Evolutionary conservation across 2,888 invertebrate species (phyloP).

Genomic region (Microctonus brassicae): DNA sequence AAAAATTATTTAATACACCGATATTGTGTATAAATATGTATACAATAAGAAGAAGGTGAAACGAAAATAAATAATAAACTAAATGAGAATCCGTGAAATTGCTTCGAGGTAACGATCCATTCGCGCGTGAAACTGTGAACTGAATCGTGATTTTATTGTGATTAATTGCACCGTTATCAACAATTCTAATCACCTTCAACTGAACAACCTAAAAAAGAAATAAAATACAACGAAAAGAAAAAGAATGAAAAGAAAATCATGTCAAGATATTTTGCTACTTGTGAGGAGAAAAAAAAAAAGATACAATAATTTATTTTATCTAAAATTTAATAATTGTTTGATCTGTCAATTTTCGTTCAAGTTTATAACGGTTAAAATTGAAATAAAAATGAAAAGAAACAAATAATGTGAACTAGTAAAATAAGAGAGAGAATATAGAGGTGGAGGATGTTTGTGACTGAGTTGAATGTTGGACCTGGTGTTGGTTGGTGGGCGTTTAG

Average conservation of each 20-base stretch:
- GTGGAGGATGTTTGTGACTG: neutral
- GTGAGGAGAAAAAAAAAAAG: too few relatives aligned
- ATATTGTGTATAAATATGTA: neutral
- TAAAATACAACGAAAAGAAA: neutral
- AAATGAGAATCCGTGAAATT: conserved; percentile 30
- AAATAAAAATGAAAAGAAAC: too few relatives aligned
- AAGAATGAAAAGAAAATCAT: neutral
- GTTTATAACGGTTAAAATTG: too few relatives aligned
- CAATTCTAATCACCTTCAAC: conserved; percentile 7
- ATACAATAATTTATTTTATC: too few relatives aligned
- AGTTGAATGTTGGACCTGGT: neutral
- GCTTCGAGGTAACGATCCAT: conserved; percentile 22
- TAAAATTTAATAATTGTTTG: neutral
- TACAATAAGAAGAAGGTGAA: neutral
- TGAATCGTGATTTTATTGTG: conserved; percentile 15
- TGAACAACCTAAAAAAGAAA: neutral
- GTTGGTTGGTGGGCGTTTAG: conserved; percentile 48
- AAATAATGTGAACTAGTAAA: too few relatives aligned
- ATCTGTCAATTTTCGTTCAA: neutral
- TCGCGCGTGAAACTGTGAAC: conserved; percentile 30
- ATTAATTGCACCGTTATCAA: conserved; percentile 12
- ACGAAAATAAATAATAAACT: neutral
- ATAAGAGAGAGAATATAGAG: neutral
- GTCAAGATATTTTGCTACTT: neutral
- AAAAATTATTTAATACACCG: neutral